A percentile compares a stretch with the other conserved stretches of the same genome.
Conservation (phyloP, 2,888 invertebrate genomes). For the Choreutis nemorana region DNA sequence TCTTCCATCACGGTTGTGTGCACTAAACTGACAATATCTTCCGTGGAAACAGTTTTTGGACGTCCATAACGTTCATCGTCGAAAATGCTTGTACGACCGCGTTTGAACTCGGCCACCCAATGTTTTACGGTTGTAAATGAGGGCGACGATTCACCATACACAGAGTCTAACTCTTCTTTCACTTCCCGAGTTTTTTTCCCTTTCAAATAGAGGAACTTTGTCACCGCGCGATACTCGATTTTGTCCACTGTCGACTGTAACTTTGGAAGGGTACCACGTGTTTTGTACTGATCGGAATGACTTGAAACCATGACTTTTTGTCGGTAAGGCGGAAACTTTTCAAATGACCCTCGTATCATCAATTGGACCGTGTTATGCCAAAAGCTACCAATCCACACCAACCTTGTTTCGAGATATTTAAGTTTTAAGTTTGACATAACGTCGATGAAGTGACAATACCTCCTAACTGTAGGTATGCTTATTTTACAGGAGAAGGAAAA, state of each 20-base stretch:
- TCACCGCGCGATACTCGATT: slow-evolving; percentile 7
- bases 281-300: not conserved
- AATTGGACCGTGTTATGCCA: too few species aligned
- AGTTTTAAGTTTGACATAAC: too few species aligned
- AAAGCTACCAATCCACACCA: too few species aligned
- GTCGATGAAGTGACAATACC: too few species aligned
- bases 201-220: slow-evolving; percentile 6
- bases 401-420: too few species aligned
- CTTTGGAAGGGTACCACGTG: not conserved
- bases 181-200: slow-evolving; percentile 6
- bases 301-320: not conserved
- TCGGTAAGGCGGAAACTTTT: too few species aligned
- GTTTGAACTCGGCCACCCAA: slow-evolving; percentile 8
- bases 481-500: too few species aligned
- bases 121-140: slow-evolving; percentile 5
- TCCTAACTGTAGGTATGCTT: too few species aligned
- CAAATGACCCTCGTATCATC: too few species aligned
- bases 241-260: slow-evolving; percentile 2
- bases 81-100: slow-evolving; percentile 8
- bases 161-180: slow-evolving; percentile 11
- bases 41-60: slow-evolving; percentile 9
- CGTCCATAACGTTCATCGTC: slow-evolving; percentile 9
- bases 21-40: slow-evolving; percentile 8
- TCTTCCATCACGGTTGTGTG: slow-evolving; percentile 7
- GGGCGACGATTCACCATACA: slow-evolving; percentile 7